Evolutionary conservation across 2,888 invertebrate genomes (phyloP).

Genomic region (Leucozona laternaria): DNA sequence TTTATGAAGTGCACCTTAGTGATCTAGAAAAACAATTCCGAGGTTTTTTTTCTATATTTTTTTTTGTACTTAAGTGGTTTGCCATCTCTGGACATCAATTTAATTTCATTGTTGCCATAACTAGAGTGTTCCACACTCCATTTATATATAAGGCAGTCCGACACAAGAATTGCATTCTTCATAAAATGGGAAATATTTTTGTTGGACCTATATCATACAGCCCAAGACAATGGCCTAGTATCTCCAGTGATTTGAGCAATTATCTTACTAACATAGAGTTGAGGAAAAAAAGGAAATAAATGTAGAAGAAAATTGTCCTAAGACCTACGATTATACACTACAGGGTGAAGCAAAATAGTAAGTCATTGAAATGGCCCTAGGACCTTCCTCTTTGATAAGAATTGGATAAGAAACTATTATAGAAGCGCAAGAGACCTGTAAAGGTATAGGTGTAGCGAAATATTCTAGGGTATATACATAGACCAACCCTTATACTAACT

Average conservation of each 20-base stretch:
- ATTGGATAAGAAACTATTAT: too few species aligned
- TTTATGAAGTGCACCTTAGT: slow-evolving; percentile 73
- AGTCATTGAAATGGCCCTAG: not conserved
- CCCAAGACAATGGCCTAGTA: slow-evolving; percentile 66
- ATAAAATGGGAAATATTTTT: slow-evolving; percentile 70
- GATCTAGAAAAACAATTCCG: slow-evolving; percentile 71
- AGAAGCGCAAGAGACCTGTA: too few species aligned
- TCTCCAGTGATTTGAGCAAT: slow-evolving; percentile 66
- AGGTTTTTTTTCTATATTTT: slow-evolving; percentile 7
- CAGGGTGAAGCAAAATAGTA: slow-evolving; percentile 4
- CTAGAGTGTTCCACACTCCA: slow-evolving; percentile 62
- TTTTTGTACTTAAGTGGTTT: slow-evolving; percentile 33
- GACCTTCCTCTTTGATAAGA: not conserved
- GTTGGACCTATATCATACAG: slow-evolving; percentile 54
- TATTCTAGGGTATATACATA: too few species aligned
- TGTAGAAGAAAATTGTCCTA: slow-evolving; percentile 10
- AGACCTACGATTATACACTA: not conserved
- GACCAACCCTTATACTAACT: too few species aligned
- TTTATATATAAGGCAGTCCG: slow-evolving; percentile 49
- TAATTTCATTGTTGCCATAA: slow-evolving; percentile 68
- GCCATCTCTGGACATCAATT: slow-evolving; percentile 55
- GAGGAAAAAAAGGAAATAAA: not conserved
- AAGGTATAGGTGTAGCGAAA: too few species aligned
- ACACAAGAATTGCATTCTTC: slow-evolving; percentile 71
- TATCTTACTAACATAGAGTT: slow-evolving; percentile 51